Percentiles rank a stretch among this genome's conserved stretches.
Evolutionary conservation across 1,140 invertebrate species (phyloP).

Genomic region (Drosophila mojavensis): DNA sequence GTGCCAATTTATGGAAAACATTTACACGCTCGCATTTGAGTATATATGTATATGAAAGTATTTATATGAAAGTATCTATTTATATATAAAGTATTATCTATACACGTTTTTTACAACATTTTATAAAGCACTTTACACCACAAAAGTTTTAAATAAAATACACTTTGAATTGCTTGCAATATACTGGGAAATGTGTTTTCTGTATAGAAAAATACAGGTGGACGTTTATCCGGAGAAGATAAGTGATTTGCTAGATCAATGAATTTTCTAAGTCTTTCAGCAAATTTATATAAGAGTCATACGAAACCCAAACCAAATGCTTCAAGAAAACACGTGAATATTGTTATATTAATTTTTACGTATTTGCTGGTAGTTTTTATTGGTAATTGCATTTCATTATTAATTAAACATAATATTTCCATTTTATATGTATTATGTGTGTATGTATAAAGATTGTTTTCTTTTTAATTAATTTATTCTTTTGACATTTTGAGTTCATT

Average conservation of each 20-base stretch:
- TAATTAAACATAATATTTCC: constrained; percentile 78
- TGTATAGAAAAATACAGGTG: too few relatives aligned
- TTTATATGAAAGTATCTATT: neutral
- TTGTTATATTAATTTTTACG: constrained; percentile 55
- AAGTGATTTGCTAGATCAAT: too few relatives aligned
- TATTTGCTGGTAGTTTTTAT: constrained; percentile 83
- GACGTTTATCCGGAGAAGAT: too few relatives aligned
- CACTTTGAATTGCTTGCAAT: neutral
- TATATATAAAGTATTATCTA: constrained; percentile 3
- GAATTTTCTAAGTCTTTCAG: too few relatives aligned
- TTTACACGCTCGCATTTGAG: constrained; percentile 17
- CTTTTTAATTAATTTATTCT: constrained; percentile 25
- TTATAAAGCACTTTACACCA: constrained; percentile 23
- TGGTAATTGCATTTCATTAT: constrained; percentile 80
- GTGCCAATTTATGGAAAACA: constrained; percentile 18
- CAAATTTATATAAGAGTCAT: too few relatives aligned
- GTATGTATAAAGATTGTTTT: constrained; percentile 71
- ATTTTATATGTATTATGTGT: constrained; percentile 59
- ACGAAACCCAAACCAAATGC: neutral
- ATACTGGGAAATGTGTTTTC: neutral
- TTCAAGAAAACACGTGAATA: neutral
- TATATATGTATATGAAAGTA: neutral
- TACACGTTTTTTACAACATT: constrained; percentile 8
- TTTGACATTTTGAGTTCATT: constrained; percentile 52
- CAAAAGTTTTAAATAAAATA: constrained; percentile 18